Conservation (phyloP, 2,888 invertebrate species). For the Drymonia ruficornis region DNA sequence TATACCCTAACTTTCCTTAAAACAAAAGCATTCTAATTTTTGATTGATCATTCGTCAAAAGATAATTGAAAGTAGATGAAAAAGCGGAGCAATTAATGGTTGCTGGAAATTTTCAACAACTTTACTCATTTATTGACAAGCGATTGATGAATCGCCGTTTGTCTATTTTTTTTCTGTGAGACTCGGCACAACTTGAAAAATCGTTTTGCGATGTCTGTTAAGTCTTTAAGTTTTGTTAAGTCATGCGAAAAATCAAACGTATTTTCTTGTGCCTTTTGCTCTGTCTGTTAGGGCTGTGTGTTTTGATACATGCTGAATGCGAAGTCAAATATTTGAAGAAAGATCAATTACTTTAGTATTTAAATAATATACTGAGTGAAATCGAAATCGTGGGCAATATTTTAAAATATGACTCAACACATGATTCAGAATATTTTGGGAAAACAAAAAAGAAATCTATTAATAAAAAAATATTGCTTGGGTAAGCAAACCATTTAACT, state of each 20-base stretch:
- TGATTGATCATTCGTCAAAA: constrained; percentile 16
- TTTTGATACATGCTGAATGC: too few species aligned
- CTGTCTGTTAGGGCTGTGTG: too few species aligned
- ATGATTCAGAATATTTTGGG: too few species aligned
- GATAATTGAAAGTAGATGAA: constrained; percentile 23
- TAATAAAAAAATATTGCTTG: too few species aligned
- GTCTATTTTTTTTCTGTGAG: constrained; percentile 3
- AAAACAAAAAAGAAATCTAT: too few species aligned
- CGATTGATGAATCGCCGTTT: constrained; percentile 27
- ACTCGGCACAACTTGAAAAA: neutral
- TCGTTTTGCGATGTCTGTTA: neutral
- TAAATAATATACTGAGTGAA: too few species aligned
- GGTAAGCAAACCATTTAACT: too few species aligned
- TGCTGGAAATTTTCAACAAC: constrained; percentile 17
- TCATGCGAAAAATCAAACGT: neutral
- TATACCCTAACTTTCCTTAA: too few species aligned
- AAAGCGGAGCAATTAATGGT: constrained; percentile 23
- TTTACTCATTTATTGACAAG: constrained; percentile 26
- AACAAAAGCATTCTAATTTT: neutral
- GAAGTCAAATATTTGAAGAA: too few species aligned
- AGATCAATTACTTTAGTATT: too few species aligned
- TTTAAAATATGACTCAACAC: too few species aligned
- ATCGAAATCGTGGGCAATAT: too few species aligned
- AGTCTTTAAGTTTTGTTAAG: constrained; percentile 3
- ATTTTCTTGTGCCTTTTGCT: neutral